A percentile compares a stretch with the other conserved stretches of the same genome.
Evolutionary conservation across 2,888 invertebrate genomes (phyloP).

Genomic region (Chrysomela aeneicollis): DNA sequence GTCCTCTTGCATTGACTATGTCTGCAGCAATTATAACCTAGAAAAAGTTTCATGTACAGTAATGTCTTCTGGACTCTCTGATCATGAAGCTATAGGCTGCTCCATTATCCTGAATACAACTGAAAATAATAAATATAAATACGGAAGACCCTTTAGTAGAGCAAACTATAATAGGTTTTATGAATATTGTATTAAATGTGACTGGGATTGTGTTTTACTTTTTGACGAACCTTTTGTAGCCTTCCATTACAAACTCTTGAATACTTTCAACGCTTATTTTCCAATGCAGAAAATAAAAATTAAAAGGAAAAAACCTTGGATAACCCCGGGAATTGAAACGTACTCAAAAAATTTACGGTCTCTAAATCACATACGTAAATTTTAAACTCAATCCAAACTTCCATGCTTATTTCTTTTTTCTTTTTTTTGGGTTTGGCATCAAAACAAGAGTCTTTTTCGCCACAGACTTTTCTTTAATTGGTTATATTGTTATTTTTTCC

Average conservation of each 20-base stretch:
- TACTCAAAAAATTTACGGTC: background rate
- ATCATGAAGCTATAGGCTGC: background rate
- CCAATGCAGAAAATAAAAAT: background rate
- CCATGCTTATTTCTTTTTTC: background rate
- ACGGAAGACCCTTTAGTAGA: background rate
- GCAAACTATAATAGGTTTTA: conserved; percentile 1
- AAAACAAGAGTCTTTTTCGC: no score
- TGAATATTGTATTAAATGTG: background rate
- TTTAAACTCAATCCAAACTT: background rate
- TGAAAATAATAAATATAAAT: background rate
- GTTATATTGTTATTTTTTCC: no score
- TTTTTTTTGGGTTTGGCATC: no score
- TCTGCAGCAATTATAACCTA: no score
- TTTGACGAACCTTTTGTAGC: background rate
- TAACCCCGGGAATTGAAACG: background rate
- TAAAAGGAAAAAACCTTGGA: background rate
- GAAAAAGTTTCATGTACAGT: no score
- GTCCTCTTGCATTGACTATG: no score
- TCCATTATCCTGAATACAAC: background rate
- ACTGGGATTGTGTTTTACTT: background rate
- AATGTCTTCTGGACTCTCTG: background rate
- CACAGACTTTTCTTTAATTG: no score
- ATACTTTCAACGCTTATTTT: background rate
- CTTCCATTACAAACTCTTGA: background rate
- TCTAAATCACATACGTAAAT: background rate